Conservation (phyloP, 2,888 invertebrate genomes). For the Andrena haemorrhoa region DNA sequence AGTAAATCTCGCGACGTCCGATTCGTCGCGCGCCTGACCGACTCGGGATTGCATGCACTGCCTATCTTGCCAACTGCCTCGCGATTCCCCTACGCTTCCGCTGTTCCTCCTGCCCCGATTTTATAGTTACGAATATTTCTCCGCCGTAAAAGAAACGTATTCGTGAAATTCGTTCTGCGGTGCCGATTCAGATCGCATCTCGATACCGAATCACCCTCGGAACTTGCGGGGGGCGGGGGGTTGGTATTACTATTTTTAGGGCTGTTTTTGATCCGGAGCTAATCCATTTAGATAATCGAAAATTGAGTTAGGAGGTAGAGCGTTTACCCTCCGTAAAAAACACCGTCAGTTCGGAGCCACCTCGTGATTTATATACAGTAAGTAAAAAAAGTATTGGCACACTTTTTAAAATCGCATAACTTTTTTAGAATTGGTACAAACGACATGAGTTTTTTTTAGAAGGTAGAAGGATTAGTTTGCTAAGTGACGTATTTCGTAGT, state of each 20-base stretch:
- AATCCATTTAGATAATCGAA: not conserved
- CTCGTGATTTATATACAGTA: no score
- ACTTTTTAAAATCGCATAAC: no score
- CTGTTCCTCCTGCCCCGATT: not conserved
- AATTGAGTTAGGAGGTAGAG: no score
- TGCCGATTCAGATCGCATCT: constrained; percentile 19
- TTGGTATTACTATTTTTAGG: not conserved
- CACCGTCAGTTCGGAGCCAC: no score
- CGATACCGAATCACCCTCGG: not conserved
- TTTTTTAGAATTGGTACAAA: no score
- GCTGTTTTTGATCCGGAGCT: not conserved
- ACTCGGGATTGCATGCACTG: constrained; percentile 27
- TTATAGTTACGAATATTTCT: not conserved
- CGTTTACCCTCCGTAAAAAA: no score
- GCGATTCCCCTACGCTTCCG: not conserved
- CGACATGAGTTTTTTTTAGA: no score
- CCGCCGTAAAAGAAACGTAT: constrained; percentile 6
- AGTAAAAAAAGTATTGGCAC: no score
- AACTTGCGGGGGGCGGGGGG: not conserved
- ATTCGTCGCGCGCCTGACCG: constrained; percentile 22
- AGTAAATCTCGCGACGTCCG: constrained; percentile 27
- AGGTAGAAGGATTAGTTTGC: no score
- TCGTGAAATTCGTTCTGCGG: constrained; percentile 23
- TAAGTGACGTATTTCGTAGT: no score
- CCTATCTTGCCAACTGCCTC: constrained; percentile 11